These are phyloP conservation scores for Gobiocypris rarus DNA, from an alignment of 2,113 vertebrate species.

Conservation along the genomic window DNA sequence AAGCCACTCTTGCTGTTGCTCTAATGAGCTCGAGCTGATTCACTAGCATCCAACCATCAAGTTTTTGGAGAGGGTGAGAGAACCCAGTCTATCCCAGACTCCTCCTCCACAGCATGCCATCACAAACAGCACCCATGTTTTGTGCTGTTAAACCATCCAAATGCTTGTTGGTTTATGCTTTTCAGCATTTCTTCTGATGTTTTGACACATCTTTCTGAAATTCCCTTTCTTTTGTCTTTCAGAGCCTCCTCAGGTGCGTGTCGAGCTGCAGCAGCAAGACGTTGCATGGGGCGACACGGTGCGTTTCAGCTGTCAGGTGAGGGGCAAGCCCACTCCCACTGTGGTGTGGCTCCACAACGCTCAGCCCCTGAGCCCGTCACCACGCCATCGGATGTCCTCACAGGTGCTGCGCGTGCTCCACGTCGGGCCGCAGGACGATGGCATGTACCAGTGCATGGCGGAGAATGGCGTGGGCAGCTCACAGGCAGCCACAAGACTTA, in stretches of 20 bases:
- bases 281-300: conserved; percentile 85
- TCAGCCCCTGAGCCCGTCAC: conserved; percentile 77
- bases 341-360: conserved; percentile 92
- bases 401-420: conserved; percentile 78
- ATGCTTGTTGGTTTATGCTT: background rate
- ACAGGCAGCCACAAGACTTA: conserved; percentile 86
- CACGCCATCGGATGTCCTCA: conserved; percentile 80
- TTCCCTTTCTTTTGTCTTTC: conserved; percentile 44
- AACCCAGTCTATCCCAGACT: conserved; percentile 26
- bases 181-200: background rate
- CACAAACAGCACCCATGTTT: conserved; percentile 22
- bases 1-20: conserved; percentile 69
- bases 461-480: conserved; percentile 94
- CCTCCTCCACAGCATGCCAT: conserved; percentile 18
- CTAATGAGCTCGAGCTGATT: conserved; percentile 74
- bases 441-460: conserved; percentile 96
- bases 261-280: conserved; percentile 89
- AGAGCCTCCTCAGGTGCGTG: conserved; percentile 92
- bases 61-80: conserved; percentile 47
- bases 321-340: conserved; percentile 87
- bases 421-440: conserved; percentile 88
- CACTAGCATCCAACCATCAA: conserved; percentile 84
- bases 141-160: conserved; percentile 4
- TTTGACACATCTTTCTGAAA: background rate
- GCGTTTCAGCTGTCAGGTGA: conserved; percentile 88